A percentile compares a stretch with the other conserved stretches of the same genome.
Conservation (phyloP, 2,888 invertebrate genomes). For the Sicus ferrugineus region DNA sequence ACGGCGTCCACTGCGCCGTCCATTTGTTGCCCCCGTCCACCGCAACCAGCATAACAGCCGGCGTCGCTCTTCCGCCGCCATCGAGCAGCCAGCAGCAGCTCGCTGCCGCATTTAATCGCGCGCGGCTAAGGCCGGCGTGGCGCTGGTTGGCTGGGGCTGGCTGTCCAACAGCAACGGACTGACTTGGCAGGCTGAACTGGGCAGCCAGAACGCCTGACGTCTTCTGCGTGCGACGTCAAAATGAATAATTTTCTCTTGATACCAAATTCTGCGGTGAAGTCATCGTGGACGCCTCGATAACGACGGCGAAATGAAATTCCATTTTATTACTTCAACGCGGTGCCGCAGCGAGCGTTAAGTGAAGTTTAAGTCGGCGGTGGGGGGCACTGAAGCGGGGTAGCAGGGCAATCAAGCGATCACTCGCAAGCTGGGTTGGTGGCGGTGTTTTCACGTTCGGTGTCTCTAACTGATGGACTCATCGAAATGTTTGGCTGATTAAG, state of each 20-base stretch:
- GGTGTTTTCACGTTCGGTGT: too few relatives aligned
- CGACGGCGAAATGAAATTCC: neutral
- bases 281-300: neutral
- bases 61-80: neutral
- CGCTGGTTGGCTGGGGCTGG: neutral
- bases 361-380: too few relatives aligned
- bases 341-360: too few relatives aligned
- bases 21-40: neutral
- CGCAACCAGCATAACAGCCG: slow-evolving; percentile 7
- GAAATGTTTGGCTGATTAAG: too few relatives aligned
- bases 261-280: slow-evolving; percentile 1
- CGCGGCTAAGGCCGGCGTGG: neutral
- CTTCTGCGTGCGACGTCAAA: neutral
- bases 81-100: neutral
- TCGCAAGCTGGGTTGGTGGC: too few relatives aligned
- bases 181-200: neutral
- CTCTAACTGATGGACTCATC: too few relatives aligned
- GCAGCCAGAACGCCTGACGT: neutral
- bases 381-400: neutral
- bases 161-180: neutral
- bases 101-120: neutral
- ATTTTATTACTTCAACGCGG: too few relatives aligned
- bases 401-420: neutral
- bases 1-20: neutral
- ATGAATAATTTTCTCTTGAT: neutral